Evolutionary conservation across 64 coral and sea anemone species (phyloP).

Genomic region (Dendronephthya gigantea): DNA sequence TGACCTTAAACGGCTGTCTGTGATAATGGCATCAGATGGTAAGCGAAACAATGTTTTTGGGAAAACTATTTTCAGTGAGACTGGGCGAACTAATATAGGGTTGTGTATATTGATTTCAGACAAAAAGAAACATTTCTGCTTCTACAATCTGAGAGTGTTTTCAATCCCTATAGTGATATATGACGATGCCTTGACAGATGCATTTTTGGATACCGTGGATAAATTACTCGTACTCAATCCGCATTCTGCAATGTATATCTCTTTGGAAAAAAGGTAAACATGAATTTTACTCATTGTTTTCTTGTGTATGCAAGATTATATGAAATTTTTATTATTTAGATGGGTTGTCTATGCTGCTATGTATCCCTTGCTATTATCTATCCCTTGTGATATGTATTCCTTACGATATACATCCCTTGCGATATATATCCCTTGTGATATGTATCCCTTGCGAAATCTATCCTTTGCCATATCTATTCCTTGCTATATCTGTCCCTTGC

Average conservation of each 20-base stretch:
- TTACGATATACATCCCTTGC: no score
- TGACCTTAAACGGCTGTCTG: slow-evolving; percentile 24
- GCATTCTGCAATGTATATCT: slow-evolving; percentile 34
- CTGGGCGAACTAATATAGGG: not conserved
- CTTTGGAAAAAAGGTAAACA: slow-evolving; percentile 69
- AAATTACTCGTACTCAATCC: slow-evolving; percentile 22
- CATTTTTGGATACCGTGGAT: slow-evolving; percentile 41
- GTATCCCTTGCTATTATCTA: no score
- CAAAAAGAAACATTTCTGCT: not conserved
- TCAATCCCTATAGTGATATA: slow-evolving; percentile 50
- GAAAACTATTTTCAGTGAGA: no score
- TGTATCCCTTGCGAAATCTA: no score
- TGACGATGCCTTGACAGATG: slow-evolving; percentile 59
- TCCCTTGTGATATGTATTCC: no score
- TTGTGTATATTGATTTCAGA: not conserved
- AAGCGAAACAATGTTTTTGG: not conserved
- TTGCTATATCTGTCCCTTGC: no score
- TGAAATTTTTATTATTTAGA: no score
- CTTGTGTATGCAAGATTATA: not conserved
- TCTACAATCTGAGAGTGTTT: not conserved
- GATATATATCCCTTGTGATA: no score
- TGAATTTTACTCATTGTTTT: not conserved
- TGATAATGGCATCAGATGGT: slow-evolving; percentile 81
- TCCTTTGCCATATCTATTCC: no score
- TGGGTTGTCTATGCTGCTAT: not conserved